phyloP scores from a whole-genome alignment of 2,888 invertebrate species.

The Melinaea menophilus region DNA sequence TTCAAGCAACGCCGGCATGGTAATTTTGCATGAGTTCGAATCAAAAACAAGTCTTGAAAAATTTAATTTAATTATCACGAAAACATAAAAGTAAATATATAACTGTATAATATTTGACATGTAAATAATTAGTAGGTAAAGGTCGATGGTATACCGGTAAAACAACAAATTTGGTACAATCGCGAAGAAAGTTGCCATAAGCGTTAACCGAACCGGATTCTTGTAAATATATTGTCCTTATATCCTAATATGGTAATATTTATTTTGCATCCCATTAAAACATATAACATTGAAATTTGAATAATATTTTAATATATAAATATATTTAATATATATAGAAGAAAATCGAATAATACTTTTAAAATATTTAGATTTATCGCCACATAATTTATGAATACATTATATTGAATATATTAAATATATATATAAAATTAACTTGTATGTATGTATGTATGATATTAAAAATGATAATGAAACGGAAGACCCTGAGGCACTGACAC shows the following conservation, averaged over 20 bases:
- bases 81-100: too few species aligned
- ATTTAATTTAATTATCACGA: too few species aligned
- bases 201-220: constrained; percentile 63
- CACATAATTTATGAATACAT: too few species aligned
- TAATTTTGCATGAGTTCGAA: too few species aligned
- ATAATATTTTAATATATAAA: too few species aligned
- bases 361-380: too few species aligned
- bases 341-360: too few species aligned
- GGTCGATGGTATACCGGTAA: constrained; percentile 18
- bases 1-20: too few species aligned
- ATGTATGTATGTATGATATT: not conserved
- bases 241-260: constrained; percentile 9
- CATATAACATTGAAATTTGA: not conserved
- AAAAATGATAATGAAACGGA: not conserved
- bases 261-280: not conserved
- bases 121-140: constrained; percentile 25
- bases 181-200: constrained; percentile 67
- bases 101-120: not conserved
- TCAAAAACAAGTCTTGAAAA: too few species aligned
- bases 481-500: constrained; percentile 10
- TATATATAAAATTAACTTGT: too few species aligned
- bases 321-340: too few species aligned
- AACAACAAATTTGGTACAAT: constrained; percentile 45
- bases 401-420: too few species aligned
- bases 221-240: constrained; percentile 42